Base-by-base conservation (phyloP, 1,140 invertebrate species). In the Cydia pomonella region DNA sequence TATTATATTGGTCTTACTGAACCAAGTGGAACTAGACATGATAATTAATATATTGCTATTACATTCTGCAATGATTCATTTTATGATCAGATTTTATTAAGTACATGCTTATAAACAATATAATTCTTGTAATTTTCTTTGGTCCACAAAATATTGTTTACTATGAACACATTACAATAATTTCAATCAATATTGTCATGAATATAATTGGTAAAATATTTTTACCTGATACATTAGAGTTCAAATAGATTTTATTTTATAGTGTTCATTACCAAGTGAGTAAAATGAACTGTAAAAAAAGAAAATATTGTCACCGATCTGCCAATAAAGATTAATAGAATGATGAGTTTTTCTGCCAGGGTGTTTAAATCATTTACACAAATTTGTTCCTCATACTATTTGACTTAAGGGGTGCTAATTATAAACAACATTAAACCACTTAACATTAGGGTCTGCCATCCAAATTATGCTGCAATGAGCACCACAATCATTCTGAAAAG, bases 401-500 rank as follows among this genome's bases (percentile, higher is more conserved):
- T 69, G 64, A 69, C 64, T 69, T 69, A 69, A 33, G 27, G 29
- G 18, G 16, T 69, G 64, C 29, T 38, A 69, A 69, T 21, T 69
- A 69, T 69, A 69, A 88, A 85, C 75, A 85, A 88, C 87, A 91
- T 88, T 88, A 88, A 86, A 90, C 78, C 80, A 85, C 82, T 89
- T 88, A 83, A 75, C 81, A 89, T 84, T 79, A 73, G 73, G 13
- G 66, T 80, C 66, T 74, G 12, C 13, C 80, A 80, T 77, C 47
- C 74, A 75, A 62, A 76, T 89, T 93, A 95, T 84, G 93, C 94
- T 25, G 94, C 94, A 79, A 95, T 95, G 81, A 95, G 84, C 78
- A 94, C 94, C 79, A 94, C 94, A 75, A 95, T 94, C 94, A 95
- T 95, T 87, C 94, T 95, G 94, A 85, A 94, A 94, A 85, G 79